These are phyloP conservation scores for Malacoctenus gilli DNA, from an alignment of 2,797 vertebrate species.

Conservation along the genomic window DNA sequence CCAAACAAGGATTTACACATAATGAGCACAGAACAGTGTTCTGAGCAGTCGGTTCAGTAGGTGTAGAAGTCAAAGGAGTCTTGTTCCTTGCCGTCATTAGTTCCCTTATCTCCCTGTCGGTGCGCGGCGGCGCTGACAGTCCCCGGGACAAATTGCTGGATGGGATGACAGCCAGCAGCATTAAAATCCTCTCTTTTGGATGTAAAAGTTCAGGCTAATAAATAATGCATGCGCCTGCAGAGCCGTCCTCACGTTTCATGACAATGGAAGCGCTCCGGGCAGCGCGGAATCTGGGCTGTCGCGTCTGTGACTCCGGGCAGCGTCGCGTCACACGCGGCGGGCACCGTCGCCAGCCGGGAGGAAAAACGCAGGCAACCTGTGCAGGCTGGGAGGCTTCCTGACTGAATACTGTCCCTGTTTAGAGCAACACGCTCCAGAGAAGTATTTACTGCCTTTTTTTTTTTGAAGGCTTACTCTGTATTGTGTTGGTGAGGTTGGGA, in stretches of 20 bases:
- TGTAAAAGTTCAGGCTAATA: slow-evolving; percentile 47
- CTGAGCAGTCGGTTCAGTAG: neutral
- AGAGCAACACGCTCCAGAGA: no score
- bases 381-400: neutral
- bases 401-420: slow-evolving; percentile 1
- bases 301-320: slow-evolving; percentile 42
- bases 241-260: slow-evolving; percentile 46
- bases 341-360: slow-evolving; percentile 5
- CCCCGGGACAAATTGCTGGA: slow-evolving; percentile 7
- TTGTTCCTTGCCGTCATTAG: neutral
- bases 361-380: slow-evolving; percentile 5
- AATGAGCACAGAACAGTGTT: neutral
- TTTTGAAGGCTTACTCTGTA: no score
- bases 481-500: no score
- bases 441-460: no score
- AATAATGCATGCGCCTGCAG: slow-evolving; percentile 57
- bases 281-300: slow-evolving; percentile 31
- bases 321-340: slow-evolving; percentile 9
- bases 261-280: slow-evolving; percentile 32
- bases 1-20: neutral
- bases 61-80: neutral
- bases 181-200: slow-evolving; percentile 41
- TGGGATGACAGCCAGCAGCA: slow-evolving; percentile 21
- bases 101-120: slow-evolving; percentile 1
- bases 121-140: neutral